Evolutionary conservation across 2,888 invertebrate genomes (phyloP), one percentile per base, ranked within the genome.

Genomic region (Neria commutata): DNA sequence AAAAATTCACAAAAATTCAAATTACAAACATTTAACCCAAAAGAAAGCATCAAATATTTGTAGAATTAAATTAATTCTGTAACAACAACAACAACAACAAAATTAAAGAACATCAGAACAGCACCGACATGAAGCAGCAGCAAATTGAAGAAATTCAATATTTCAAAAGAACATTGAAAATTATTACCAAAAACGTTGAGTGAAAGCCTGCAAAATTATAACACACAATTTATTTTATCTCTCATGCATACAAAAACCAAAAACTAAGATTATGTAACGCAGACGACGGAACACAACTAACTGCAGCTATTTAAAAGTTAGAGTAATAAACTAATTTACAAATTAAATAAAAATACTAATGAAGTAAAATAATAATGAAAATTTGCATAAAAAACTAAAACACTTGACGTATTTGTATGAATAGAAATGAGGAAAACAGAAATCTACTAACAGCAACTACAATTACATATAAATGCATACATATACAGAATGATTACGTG

Each of bases 31-130:
- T n/a, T n/a, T n/a, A n/a, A n/a, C n/a, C n/a, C n/a, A n/a, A n/a
- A n/a, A n/a, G n/a, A n/a, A n/a, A n/a, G 19, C 10, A 14, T 16
- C 34, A 14, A 16, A 33, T 19, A 21, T 21, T 14, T 50, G 34
- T 16, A 29, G 29, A 25, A 50, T 17, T 17, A 17, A 16, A 50
- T 19, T 17, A 11, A 50, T 33, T 49, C n/a, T 21, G 46, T 46
- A 53, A 62, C 53, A 58, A 63, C 63, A 63, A 49, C 63, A 58
- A 58, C 53, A 56, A 62, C 37, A 33, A 33, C 33, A 10, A 33
- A 33, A 33, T 14, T 33, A 33, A 8, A 10, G 40, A 51, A 57
- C 29, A 59, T 45, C 24, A 54, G 56, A 58, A 53, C n/a, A n/a
- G n/a, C n/a, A n/a, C n/a, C n/a, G n/a, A n/a, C n/a, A n/a, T n/a